Evolutionary conservation across 2,113 vertebrate species (phyloP).

Genomic region (Podiceps cristatus): DNA sequence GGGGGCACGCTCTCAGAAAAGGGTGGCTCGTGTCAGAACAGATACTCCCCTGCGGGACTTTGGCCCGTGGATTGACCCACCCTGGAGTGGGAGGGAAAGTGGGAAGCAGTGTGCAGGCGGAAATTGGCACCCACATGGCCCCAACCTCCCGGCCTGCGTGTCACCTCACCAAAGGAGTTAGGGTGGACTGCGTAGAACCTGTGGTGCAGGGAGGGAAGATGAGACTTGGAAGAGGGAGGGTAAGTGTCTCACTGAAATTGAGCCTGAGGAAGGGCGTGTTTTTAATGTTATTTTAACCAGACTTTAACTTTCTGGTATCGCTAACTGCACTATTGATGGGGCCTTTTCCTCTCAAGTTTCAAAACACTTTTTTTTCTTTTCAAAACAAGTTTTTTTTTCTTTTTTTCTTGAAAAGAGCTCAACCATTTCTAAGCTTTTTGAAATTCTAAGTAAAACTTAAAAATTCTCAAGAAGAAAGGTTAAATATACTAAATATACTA

Average conservation of each 20-base stretch:
- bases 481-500: background rate
- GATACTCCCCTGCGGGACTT: background rate
- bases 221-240: background rate
- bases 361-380: background rate
- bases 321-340: background rate
- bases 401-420: background rate
- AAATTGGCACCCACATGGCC: background rate
- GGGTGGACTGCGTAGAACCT: background rate
- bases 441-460: background rate
- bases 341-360: background rate
- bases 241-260: background rate
- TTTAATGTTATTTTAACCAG: background rate
- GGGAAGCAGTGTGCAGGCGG: background rate
- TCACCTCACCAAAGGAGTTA: background rate
- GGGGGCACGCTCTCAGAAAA: background rate
- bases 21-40: background rate
- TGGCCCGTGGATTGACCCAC: background rate
- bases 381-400: background rate
- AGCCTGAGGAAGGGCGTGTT: background rate
- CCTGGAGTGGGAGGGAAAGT: background rate
- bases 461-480: background rate
- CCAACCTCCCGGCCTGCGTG: background rate
- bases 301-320: background rate
- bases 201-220: background rate
- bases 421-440: background rate